Base-by-base conservation (phyloP, 2,888 invertebrate species). In the Pecten maximus region DNA sequence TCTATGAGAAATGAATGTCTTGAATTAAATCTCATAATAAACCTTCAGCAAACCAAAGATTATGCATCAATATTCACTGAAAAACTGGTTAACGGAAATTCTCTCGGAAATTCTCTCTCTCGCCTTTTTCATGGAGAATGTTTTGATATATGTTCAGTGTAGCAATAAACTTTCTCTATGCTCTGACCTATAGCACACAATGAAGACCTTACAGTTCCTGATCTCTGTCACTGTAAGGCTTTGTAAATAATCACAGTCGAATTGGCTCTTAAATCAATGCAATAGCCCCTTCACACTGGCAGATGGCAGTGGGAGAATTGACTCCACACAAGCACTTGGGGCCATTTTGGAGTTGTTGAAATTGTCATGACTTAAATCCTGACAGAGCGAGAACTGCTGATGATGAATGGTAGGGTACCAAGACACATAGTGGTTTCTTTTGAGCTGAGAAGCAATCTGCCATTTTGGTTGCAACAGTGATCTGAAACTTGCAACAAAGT, bases 191-290 rank as follows among this genome's bases (percentile, higher is more conserved):
- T 35, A 8, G 6, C 28, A 8, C 28, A 12, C 28, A 74, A 28
- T 74, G 28, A 74, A 74, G 74, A 74, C 74, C 60, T 15, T 54
- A 74, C 28, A 28, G 74, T 74, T 28, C 74, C 28, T 74, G 74
- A 28, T 74, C 74, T 8, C 74, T 74, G 74, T 74, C 74, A 74
- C 35, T 74, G 74, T 28, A 35, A 23, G 23, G 60, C 60, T 60
- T 74, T 74, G 74, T 74, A 74, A 74, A 74, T 74, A 74, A 74
- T 74, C 74, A 60, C 60, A 74, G 74, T 74, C 74, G 35, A 28
- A 28, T 74, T 74, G 74, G 74, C 74, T 74, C 74, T 35, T 74
- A 74, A 74, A 74, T 74, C 74, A 74, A 35, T 28, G 74, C 74
- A 74, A 74, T 74, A 28, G 74, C 74, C 23, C 35, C 74, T 74